Evolutionary conservation across 2,113 vertebrate species (phyloP).

Genomic region (Rutilus rutilus): DNA sequence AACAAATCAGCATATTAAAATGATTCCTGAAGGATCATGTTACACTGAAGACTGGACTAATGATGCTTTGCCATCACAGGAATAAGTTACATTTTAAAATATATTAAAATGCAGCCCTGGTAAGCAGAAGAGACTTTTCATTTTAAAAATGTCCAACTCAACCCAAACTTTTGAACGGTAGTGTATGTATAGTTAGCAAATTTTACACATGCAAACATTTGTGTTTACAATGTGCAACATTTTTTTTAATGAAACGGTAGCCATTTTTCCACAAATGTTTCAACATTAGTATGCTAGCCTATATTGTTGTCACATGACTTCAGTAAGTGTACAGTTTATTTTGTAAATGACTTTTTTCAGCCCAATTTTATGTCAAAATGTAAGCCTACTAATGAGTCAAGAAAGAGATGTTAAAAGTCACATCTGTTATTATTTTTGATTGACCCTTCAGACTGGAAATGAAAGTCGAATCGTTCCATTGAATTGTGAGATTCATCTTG

Average conservation of each 20-base stretch:
- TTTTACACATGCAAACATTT: not conserved
- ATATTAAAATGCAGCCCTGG: not conserved
- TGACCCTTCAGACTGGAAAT: not conserved
- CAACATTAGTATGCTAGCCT: not conserved
- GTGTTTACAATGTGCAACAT: not conserved
- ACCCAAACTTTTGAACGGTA: too few relatives aligned
- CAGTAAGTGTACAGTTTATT: not conserved
- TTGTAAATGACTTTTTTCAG: not conserved
- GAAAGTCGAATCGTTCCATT: not conserved
- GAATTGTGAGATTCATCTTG: not conserved
- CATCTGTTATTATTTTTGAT: not conserved
- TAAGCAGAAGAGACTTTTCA: not conserved
- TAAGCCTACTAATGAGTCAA: too few relatives aligned
- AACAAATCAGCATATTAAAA: not conserved
- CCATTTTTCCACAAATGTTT: not conserved
- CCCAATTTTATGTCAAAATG: not conserved
- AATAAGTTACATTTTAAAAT: not conserved
- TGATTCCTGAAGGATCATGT: not conserved
- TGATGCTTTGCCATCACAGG: not conserved
- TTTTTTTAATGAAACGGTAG: not conserved
- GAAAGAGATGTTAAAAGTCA: too few relatives aligned
- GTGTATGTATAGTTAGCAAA: too few relatives aligned
- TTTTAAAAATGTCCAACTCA: not conserved
- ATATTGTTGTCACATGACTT: not conserved
- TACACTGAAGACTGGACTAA: not conserved